phyloP scores from a whole-genome alignment of 1,140 invertebrate genomes.

The Cataglyphis hispanica region DNA sequence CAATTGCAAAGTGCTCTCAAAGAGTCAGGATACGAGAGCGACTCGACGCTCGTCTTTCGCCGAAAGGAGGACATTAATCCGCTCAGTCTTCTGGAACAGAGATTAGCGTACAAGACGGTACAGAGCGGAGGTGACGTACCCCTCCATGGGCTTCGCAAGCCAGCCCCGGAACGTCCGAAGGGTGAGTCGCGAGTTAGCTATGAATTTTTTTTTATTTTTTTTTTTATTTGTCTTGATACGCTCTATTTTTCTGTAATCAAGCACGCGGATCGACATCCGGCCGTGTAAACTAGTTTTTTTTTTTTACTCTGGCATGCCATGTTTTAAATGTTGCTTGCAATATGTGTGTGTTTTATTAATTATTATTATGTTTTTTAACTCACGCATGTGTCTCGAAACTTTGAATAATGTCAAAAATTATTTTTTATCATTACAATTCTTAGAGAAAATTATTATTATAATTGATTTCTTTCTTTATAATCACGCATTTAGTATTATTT shows the following conservation, averaged over 20 bases:
- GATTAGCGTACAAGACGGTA: slow-evolving; percentile 93
- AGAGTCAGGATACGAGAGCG: slow-evolving; percentile 96
- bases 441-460: neutral
- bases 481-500: neutral
- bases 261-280: slow-evolving; percentile 43
- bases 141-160: slow-evolving; percentile 94
- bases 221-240: slow-evolving; percentile 14
- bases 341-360: slow-evolving; percentile 50
- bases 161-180: slow-evolving; percentile 94
- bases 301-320: slow-evolving; percentile 30
- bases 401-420: slow-evolving; percentile 2
- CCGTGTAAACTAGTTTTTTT: slow-evolving; percentile 27
- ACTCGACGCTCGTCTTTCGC: slow-evolving; percentile 94
- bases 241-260: slow-evolving; percentile 16
- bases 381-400: slow-evolving; percentile 23
- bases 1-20: slow-evolving; percentile 90
- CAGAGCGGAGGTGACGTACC: slow-evolving; percentile 97
- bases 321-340: slow-evolving; percentile 38
- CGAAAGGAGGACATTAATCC: slow-evolving; percentile 90
- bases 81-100: slow-evolving; percentile 92
- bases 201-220: neutral
- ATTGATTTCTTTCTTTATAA: neutral
- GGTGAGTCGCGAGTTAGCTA: slow-evolving; percentile 88
- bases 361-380: slow-evolving; percentile 12
- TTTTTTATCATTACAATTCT: neutral